Base-by-base conservation (phyloP, 2,113 vertebrate species). In the Microcebus tavaratra region DNA sequence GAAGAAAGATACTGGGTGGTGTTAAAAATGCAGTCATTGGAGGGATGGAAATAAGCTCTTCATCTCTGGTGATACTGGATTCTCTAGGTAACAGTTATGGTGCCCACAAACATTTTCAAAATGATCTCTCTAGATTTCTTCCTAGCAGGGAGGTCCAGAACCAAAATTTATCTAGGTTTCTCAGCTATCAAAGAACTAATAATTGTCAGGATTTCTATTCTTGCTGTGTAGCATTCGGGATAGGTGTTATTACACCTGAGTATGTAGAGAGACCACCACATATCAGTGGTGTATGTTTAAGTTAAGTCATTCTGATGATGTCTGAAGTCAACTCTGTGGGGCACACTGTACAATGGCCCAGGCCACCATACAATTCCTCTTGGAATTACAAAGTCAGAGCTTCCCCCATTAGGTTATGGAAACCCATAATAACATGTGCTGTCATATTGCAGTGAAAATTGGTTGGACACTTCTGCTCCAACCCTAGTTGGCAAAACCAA, bases 1-100 rank as follows among this genome's bases (percentile, higher is more conserved):
- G 13, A n/a, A 57, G 4, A 0, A 48, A 29, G 17, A 59, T 8
- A 36, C 3, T 75, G 10, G 0, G 3, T 67, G 6, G 39, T 48
- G 2, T 88, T 68, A 6, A 81, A 68, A 87, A 65, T 39, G 20
- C 45, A 39, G 11, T 23, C 11, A 80, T 81, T 63, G 18, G 2
- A 81, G 10, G 9, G 17, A 91, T 29, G 29, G 23, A 75, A 48
- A 75, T 14, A 50, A 80, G 0, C 3, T 70, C 11, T 95, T 91
- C 21, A 2, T 3, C 29, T 17, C 65, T 14, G 18, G 55, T 18
- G 0, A 20, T 48, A 3, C 18, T 31, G 15, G 5, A 65, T 82
- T 18, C 9, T 88, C 6, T 67, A 7, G 3, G 10, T 57, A 55
- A 12, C 1, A 65, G 11, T 18, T 81, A 55, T 29, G 45, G 15